Percentiles rank a stretch among this genome's conserved stretches.
These are phyloP conservation scores for Xiphydria camelus DNA, from an alignment of 2,888 invertebrate genomes.

Conservation along the genomic window DNA sequence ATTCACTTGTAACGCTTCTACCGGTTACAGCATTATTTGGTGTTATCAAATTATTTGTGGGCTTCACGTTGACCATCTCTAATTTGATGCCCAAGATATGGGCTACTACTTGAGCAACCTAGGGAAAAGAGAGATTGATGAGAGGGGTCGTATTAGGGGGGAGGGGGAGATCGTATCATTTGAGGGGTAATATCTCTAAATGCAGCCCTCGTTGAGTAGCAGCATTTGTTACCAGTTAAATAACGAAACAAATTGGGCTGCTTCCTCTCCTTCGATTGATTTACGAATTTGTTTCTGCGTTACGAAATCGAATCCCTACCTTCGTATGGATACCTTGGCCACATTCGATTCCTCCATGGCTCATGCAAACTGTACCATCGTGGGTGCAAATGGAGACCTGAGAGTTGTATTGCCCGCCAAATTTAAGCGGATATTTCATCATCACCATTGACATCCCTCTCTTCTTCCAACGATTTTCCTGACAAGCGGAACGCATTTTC, in stretches of 20 bases:
- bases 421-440: conserved; percentile 68
- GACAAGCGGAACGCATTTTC: too few species aligned
- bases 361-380: conserved; percentile 72
- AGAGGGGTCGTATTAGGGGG: too few species aligned
- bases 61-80: conserved; percentile 68
- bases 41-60: conserved; percentile 66
- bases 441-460: conserved; percentile 70
- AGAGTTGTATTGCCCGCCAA: conserved; percentile 62
- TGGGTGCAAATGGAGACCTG: conserved; percentile 70
- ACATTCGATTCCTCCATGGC: conserved; percentile 75
- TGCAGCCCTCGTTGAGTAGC: too few species aligned
- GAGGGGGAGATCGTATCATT: too few species aligned
- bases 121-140: too few species aligned
- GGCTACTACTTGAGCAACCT: conserved; percentile 76
- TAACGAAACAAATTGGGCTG: too few species aligned
- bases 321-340: conserved; percentile 86
- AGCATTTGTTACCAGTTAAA: too few species aligned
- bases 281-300: too few species aligned
- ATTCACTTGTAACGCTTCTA: conserved; percentile 74
- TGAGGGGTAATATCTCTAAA: too few species aligned
- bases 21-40: conserved; percentile 73
- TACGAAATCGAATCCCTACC: too few species aligned
- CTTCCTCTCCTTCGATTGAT: too few species aligned
- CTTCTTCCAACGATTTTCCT: conserved; percentile 81
- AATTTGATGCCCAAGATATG: conserved; percentile 71